Evolutionary conservation across 2,113 vertebrate species (phyloP), one percentile per base, ranked within the genome.

Genomic region (Cololabis saira): DNA sequence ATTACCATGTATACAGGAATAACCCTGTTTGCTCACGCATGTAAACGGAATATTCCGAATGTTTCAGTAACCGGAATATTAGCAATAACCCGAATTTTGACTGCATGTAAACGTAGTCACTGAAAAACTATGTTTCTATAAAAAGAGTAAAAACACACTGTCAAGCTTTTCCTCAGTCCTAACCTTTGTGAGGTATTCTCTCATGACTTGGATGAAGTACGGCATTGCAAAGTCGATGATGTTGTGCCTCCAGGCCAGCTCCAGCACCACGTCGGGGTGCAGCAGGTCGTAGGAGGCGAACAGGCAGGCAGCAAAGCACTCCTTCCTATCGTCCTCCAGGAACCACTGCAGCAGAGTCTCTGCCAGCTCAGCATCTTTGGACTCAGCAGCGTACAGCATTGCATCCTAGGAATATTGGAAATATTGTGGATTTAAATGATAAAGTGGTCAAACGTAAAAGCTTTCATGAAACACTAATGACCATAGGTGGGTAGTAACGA

Each of bases 171-270:
- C 16, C 41, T 58, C 9, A 58, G 54, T 33, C 86, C 95, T 87
- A 70, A 95, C 95, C 94, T 96, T 97, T 74, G 91, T 90, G 78
- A 96, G 93, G 84, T 95, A 95, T 67, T 96, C 95, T 80, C 94
- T 94, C 94, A 95, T 96, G 84, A 96, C 94, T 86, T 96, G 95
- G 89, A 96, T 95, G 90, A 96, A 96, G 86, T 94, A 96, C 45
- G 96, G 95, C 96, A 97, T 94, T 78, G 95, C 93, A 62, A 96
- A 97, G 87, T 96, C 95, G 86, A 95, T 79, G 69, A 95, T 94
- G 74, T 92, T 90, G 88, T 97, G 94, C 59, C 94, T 94, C 96
- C 96, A 96, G 55, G 96, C 93, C 81, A 97, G 82, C 85, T 97
- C 95, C 33, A 97, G 92, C 68, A 96, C 95, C 78, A 94, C 92